phyloP scores from a whole-genome alignment of 2,888 invertebrate species.

The Acleris emargana region DNA sequence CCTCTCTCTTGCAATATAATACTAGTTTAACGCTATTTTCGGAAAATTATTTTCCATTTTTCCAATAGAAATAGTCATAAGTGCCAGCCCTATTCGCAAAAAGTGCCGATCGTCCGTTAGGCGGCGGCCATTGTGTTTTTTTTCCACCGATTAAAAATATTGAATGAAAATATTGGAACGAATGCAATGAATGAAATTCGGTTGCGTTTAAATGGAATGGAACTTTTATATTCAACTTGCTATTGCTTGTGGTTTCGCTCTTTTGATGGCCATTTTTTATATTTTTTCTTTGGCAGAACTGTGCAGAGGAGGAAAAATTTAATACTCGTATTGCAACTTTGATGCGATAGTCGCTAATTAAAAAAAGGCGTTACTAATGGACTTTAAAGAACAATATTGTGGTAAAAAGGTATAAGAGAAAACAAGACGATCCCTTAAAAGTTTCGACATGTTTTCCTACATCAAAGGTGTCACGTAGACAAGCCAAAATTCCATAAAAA shows the following conservation, averaged over 20 bases:
- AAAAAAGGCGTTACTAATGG: no score
- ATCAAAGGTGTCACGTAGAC: no score
- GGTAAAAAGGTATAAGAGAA: no score
- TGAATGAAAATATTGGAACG: constrained; percentile 36
- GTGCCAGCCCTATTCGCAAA: constrained; percentile 7
- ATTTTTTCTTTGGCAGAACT: not conserved
- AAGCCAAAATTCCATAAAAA: no score
- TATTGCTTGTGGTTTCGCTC: constrained; percentile 5
- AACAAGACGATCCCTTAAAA: no score
- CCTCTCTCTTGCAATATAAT: no score
- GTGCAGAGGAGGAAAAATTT: no score
- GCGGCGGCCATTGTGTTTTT: constrained; percentile 26
- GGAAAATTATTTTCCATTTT: not conserved
- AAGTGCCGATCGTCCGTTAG: constrained; percentile 8
- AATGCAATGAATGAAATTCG: constrained; percentile 23
- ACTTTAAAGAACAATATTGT: no score
- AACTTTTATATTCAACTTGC: constrained; percentile 30
- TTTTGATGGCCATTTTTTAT: not conserved
- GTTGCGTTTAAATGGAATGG: constrained; percentile 14
- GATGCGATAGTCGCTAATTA: no score
- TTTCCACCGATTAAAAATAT: constrained; percentile 34
- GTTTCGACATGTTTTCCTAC: no score
- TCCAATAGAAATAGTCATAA: not conserved
- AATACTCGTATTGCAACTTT: no score
- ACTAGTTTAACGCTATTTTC: not conserved